Conservation (phyloP, 2,888 invertebrate genomes). For the Monoplex corrugatus region DNA sequence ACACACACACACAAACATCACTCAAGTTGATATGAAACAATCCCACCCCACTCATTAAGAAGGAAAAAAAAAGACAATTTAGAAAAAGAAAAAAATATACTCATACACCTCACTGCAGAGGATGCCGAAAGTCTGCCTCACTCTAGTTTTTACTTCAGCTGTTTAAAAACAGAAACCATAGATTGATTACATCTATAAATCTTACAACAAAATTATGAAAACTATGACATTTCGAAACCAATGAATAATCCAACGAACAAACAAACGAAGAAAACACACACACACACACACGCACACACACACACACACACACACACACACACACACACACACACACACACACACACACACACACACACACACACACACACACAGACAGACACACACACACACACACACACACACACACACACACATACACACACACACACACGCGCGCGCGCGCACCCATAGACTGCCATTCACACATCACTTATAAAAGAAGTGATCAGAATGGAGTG, state of each 20-base stretch:
- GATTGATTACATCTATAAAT: background rate
- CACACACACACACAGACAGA: constrained; percentile 3
- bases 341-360: background rate
- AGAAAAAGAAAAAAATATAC: no score
- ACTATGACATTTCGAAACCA: background rate
- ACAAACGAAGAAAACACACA: background rate
- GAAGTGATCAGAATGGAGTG: background rate
- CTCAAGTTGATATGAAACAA: no score
- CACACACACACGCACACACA: background rate
- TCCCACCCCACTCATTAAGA: no score
- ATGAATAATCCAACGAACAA: no score
- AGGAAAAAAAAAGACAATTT: no score
- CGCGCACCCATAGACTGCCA: background rate
- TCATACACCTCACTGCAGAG: no score
- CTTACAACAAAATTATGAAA: background rate
- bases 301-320: background rate
- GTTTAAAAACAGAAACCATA: no score
- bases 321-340: background rate
- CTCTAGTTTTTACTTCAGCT: no score
- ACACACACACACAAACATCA: background rate
- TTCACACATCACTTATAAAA: background rate
- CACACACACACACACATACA: constrained; percentile 16
- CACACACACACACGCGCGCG: background rate
- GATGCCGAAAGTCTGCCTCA: no score
- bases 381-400: background rate